A percentile compares a stretch with the other conserved stretches of the same genome.
These are phyloP conservation scores for Callimorpha dominula DNA, from an alignment of 2,888 invertebrate genomes.

Conservation along the genomic window DNA sequence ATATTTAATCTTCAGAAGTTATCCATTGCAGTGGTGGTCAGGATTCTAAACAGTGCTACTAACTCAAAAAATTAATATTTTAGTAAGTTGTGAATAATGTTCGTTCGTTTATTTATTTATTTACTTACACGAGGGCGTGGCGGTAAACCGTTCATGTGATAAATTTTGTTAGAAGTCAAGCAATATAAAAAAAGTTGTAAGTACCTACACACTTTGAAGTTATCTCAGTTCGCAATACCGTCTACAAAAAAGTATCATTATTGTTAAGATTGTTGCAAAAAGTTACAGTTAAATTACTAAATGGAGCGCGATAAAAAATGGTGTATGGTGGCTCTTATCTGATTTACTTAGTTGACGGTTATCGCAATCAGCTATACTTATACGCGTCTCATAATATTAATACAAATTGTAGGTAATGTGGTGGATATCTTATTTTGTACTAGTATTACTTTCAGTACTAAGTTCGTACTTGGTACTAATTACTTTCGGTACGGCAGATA, in stretches of 20 bases:
- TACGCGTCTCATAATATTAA: conserved; percentile 36
- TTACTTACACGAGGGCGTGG: not conserved
- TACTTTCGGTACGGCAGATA: conserved; percentile 3
- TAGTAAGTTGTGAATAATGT: not conserved
- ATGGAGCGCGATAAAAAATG: conserved; percentile 22
- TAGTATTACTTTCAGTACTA: not conserved
- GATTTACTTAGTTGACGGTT: conserved; percentile 19
- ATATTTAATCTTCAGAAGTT: too few species aligned
- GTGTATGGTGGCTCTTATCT: conserved; percentile 22
- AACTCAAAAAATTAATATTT: not conserved
- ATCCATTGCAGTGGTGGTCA: not conserved
- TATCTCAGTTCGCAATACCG: not conserved
- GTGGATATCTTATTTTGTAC: conserved; percentile 30
- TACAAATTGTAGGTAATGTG: conserved; percentile 26
- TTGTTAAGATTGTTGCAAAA: conserved; percentile 24
- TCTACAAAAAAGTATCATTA: not conserved
- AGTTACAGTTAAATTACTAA: conserved; percentile 15
- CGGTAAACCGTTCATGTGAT: not conserved
- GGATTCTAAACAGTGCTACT: not conserved
- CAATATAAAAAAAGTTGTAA: not conserved
- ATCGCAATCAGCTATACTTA: conserved; percentile 34
- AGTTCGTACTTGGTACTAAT: conserved; percentile 1
- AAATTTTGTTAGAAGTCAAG: not conserved
- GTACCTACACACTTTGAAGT: not conserved
- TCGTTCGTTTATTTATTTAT: not conserved